Conservation (phyloP, 2,888 invertebrate genomes). For the Thelaira solivaga region DNA sequence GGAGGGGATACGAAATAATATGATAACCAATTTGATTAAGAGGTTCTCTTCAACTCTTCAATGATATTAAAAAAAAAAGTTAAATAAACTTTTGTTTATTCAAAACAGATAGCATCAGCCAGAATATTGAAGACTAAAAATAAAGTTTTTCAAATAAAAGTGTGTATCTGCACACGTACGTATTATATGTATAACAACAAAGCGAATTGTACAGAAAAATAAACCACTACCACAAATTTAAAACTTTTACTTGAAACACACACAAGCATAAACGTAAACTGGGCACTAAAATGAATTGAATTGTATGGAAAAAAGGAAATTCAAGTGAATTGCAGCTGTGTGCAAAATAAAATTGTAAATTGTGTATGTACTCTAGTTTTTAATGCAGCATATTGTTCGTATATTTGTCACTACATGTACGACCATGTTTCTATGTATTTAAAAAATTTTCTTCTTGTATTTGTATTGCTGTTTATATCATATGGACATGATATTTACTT, state of each 20-base stretch:
- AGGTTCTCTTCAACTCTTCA: no score
- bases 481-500: conserved; percentile 32
- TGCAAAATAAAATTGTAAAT: conserved; percentile 24
- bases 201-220: background rate
- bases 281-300: background rate
- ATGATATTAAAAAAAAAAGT: no score
- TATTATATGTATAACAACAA: no score
- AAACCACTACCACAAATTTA: background rate
- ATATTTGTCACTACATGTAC: background rate
- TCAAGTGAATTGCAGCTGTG: background rate
- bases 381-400: background rate
- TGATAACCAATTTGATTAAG: no score
- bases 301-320: background rate
- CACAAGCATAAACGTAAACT: background rate
- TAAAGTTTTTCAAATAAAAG: no score
- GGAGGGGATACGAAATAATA: no score
- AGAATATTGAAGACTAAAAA: no score
- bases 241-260: background rate
- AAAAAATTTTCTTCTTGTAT: conserved; percentile 2
- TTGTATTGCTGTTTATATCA: conserved; percentile 43
- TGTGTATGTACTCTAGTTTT: background rate
- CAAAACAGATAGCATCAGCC: no score
- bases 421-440: background rate
- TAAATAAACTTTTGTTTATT: no score
- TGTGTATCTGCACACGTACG: background rate